Evolutionary conservation across 2,113 vertebrate genomes (phyloP), one percentile per base, ranked within the genome.

Genomic region (Heptranchias perlo): DNA sequence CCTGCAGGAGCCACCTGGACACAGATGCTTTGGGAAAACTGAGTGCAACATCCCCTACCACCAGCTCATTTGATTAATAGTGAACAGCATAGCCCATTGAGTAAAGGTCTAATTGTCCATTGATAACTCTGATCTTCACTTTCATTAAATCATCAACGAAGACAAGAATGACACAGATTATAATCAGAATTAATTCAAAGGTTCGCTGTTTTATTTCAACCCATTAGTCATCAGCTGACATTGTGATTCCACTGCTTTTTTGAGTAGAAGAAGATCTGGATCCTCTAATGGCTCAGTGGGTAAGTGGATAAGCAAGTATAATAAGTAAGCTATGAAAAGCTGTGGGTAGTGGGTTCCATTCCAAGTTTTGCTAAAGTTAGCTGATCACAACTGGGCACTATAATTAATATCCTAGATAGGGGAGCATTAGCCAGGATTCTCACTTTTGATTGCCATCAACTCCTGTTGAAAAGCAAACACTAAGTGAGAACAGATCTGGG

Each of bases 191-290:
- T 62, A 92, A 92, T 61, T 18, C 54, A 61, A 92, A 61, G 11
- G 16, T 92, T 92, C 11, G 52, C 21, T 62, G 58, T 62, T n/a
- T 93, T 64, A 93, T 39, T 62, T 93, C 35, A 44, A 93, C 58
- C 35, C 89, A 93, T 93, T 93, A 44, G 44, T 93, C 89, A 93
- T 93, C 89, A 93, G 35, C 58, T 93, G 89, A 93, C 89, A 21
- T 16, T 39, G 18, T 23, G 89, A 3, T 61, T 4, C 58, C 58
- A 39, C 54, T 93, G 39, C 78, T 82, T 16, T 39, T 23, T 44
- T 21, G 58, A 64, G 58, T 62, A 13, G 89, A 92, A 61, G n/a
- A 92, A 18, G 89, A 92, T 4, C 58, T 62, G 16, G n/a, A 39
- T 31, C 2, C 89, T 25, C 10, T 62, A 62, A 93, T 62, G 35